A percentile compares a stretch with the other conserved stretches of the same genome.
Evolutionary conservation across 1,140 invertebrate genomes (phyloP).

Genomic region (Pogonomyrmex californicus): DNA sequence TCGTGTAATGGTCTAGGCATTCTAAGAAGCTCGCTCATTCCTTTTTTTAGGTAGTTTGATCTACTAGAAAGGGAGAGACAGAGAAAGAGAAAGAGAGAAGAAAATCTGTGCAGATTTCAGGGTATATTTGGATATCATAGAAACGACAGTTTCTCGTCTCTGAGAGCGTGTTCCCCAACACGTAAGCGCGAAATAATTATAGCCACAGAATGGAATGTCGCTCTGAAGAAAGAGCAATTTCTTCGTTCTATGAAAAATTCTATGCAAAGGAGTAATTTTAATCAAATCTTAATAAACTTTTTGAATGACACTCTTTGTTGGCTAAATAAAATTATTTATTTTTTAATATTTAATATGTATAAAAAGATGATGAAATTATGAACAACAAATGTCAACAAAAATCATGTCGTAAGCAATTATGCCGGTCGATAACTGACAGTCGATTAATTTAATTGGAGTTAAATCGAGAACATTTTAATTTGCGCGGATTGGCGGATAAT

Average conservation of each 20-base stretch:
- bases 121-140: slow-evolving; percentile 70
- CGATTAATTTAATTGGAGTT: no score
- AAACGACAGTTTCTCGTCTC: slow-evolving; percentile 53
- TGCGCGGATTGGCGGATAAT: no score
- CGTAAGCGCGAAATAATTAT: slow-evolving; percentile 42
- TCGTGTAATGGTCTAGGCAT: slow-evolving; percentile 74
- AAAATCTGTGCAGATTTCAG: slow-evolving; percentile 45
- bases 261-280: neutral
- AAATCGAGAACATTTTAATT: no score
- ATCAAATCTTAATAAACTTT: neutral
- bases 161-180: slow-evolving; percentile 1
- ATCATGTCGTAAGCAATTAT: neutral
- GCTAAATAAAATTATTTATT: no score
- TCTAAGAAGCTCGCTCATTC: slow-evolving; percentile 73
- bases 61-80: slow-evolving; percentile 17
- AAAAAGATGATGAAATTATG: neutral
- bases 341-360: neutral
- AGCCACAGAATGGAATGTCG: neutral
- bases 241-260: neutral
- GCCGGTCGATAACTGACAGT: neutral
- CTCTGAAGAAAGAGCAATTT: neutral
- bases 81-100: neutral
- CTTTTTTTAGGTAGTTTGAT: slow-evolving; percentile 70
- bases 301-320: neutral
- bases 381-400: neutral